Percentiles rank a stretch among this genome's conserved stretches.
phyloP scores from a whole-genome alignment of 2,113 vertebrate genomes.

The Engraulis encrasicolus region DNA sequence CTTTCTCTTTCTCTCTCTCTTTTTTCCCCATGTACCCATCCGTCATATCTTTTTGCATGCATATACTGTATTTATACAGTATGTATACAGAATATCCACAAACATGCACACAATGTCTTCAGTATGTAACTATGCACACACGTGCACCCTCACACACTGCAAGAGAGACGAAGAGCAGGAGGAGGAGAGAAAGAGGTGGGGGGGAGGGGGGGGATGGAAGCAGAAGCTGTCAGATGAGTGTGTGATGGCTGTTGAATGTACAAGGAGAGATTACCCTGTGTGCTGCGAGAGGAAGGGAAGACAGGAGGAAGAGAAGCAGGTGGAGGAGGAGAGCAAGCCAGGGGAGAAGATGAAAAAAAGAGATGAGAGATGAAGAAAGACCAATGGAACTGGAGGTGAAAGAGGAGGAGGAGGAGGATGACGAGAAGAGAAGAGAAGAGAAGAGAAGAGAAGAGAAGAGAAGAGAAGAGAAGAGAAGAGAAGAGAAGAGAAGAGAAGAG shows the following conservation, averaged over 20 bases:
- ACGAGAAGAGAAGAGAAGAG: neutral
- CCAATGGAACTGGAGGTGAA: neutral
- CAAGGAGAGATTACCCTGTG: neutral
- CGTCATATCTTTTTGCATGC: too few relatives aligned
- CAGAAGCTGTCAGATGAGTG: constrained; percentile 10
- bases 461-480: neutral
- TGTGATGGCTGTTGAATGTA: constrained; percentile 5
- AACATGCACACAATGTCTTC: too few relatives aligned
- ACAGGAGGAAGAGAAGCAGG: neutral
- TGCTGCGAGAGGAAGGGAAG: neutral
- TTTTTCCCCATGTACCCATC: too few relatives aligned
- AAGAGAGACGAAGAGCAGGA: neutral
- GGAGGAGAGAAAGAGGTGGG: too few relatives aligned
- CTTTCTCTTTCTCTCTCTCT: too few relatives aligned
- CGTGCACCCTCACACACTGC: neutral
- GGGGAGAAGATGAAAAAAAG: neutral
- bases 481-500: too few relatives aligned
- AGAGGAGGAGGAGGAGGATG: neutral
- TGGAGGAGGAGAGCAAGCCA: neutral
- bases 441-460: neutral
- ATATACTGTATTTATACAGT: too few relatives aligned
- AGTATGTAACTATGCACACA: neutral
- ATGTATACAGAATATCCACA: too few relatives aligned
- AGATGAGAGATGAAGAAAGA: neutral
- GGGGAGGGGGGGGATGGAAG: neutral